Conservation (phyloP, 2,113 vertebrate genomes). For the Takifugu bimaculatus region DNA sequence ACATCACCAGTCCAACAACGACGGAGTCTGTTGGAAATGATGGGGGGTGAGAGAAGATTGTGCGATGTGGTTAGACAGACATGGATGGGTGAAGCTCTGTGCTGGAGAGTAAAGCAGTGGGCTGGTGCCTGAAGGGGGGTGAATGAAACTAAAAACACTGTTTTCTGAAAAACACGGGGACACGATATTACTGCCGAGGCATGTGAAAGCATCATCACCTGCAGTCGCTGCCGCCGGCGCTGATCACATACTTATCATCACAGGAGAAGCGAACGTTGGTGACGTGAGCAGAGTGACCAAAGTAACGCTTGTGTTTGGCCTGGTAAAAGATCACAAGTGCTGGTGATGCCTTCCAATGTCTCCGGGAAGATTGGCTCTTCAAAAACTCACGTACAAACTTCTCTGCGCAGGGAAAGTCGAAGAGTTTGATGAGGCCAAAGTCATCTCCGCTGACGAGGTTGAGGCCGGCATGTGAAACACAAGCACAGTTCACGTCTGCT, state of each 20-base stretch:
- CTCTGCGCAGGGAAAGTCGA: conserved; percentile 92
- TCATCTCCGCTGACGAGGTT: conserved; percentile 91
- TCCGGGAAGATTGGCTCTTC: not conserved
- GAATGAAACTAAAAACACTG: too few species aligned
- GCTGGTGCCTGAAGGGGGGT: too few species aligned
- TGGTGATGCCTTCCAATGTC: not conserved
- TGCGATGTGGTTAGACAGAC: too few species aligned
- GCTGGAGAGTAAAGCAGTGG: too few species aligned
- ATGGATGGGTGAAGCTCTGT: too few species aligned
- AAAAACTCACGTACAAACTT: conserved; percentile 83
- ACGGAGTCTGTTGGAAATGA: too few species aligned
- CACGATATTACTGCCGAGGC: not conserved
- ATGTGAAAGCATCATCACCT: conserved; percentile 74
- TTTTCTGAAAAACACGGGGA: too few species aligned
- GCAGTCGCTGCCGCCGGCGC: conserved; percentile 92
- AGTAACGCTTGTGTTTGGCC: conserved; percentile 97
- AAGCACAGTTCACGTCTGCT: conserved; percentile 91
- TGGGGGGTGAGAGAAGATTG: too few species aligned
- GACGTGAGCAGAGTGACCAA: conserved; percentile 92
- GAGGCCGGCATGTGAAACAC: conserved; percentile 88
- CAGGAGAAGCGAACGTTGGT: conserved; percentile 94
- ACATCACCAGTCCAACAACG: too few species aligned
- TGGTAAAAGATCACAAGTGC: conserved; percentile 40
- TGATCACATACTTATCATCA: conserved; percentile 89
- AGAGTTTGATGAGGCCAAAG: conserved; percentile 95